These are phyloP conservation scores for Ctena decussata DNA, from an alignment of 2,888 invertebrate species.

Conservation along the genomic window DNA sequence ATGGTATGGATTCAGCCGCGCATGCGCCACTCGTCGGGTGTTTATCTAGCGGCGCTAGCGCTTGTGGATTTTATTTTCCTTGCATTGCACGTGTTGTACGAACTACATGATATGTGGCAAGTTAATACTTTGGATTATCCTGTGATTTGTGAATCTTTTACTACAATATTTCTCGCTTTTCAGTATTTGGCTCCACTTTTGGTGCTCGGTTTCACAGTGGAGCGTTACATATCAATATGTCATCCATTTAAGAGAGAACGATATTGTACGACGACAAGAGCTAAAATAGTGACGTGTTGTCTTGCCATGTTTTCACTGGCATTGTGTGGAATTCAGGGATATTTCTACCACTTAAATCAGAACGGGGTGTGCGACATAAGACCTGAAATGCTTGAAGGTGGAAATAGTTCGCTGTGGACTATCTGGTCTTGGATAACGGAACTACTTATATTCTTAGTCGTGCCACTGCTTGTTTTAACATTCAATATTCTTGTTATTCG, in stretches of 20 bases:
- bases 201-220: slow-evolving; percentile 86
- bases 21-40: slow-evolving; percentile 86
- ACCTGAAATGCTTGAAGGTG: slow-evolving; percentile 67
- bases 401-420: slow-evolving; percentile 78
- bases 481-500: slow-evolving; percentile 85
- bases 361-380: slow-evolving; percentile 76
- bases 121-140: slow-evolving; percentile 75
- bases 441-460: slow-evolving; percentile 83
- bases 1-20: slow-evolving; percentile 85
- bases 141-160: slow-evolving; percentile 84
- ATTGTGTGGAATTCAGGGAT: slow-evolving; percentile 83
- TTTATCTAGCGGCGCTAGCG: slow-evolving; percentile 86
- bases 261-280: slow-evolving; percentile 82
- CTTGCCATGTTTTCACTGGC: slow-evolving; percentile 77
- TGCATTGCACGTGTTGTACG: slow-evolving; percentile 81
- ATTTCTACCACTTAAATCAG: slow-evolving; percentile 81
- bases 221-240: slow-evolving; percentile 86
- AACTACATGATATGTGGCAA: slow-evolving; percentile 82
- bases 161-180: slow-evolving; percentile 81
- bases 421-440: slow-evolving; percentile 86
- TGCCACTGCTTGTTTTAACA: slow-evolving; percentile 84
- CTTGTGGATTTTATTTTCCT: slow-evolving; percentile 85
- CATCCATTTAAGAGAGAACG: slow-evolving; percentile 85
- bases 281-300: slow-evolving; percentile 79
- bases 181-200: slow-evolving; percentile 85